Conservation (phyloP, 2,113 vertebrate species). For the Steatornis caripensis region DNA sequence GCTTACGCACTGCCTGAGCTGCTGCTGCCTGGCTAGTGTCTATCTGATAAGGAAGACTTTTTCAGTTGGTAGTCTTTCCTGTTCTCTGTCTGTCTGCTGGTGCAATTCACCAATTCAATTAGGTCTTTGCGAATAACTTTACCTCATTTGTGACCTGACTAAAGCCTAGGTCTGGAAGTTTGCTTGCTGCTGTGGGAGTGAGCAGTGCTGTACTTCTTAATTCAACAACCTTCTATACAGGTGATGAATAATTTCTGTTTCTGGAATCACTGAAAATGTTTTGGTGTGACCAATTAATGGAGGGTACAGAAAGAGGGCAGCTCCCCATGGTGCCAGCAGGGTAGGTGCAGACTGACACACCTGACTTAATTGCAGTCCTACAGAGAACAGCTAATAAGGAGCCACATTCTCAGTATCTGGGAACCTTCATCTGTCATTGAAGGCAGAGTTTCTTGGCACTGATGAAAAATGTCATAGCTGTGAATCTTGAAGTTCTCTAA, state of each 20-base stretch:
- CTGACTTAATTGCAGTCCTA: background rate
- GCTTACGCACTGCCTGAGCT: fast-evolving
- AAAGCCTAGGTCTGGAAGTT: background rate
- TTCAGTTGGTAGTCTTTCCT: background rate
- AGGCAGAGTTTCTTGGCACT: background rate
- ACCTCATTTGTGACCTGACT: background rate
- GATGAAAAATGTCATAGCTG: background rate
- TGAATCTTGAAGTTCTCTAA: background rate
- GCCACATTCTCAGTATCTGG: background rate
- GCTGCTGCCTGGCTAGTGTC: background rate
- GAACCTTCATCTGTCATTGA: background rate
- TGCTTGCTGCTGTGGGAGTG: background rate
- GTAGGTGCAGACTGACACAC: background rate
- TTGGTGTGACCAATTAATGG: background rate
- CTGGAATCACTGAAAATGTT: background rate
- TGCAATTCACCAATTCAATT: background rate
- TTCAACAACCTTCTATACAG: fast-evolving
- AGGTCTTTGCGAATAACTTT: background rate
- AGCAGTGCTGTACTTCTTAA: background rate
- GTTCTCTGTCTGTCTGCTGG: background rate
- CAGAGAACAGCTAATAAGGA: background rate
- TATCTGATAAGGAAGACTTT: background rate
- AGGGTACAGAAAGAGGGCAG: background rate
- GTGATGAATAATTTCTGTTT: background rate
- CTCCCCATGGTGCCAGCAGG: background rate